Conservation (phyloP, 2,888 invertebrate species). For the Dryadula phaetusa region DNA sequence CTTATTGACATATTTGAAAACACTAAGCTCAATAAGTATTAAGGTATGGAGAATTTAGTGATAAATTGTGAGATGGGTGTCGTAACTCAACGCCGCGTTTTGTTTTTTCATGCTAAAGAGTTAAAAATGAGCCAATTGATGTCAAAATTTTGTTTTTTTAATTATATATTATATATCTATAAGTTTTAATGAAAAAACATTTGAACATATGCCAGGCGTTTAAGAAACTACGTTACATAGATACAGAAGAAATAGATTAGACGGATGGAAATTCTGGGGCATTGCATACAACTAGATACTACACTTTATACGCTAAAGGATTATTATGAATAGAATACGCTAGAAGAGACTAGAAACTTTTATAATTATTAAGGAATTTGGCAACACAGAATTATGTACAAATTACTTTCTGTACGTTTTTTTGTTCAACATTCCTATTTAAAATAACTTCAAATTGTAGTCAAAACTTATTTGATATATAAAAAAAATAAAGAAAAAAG, state of each 20-base stretch:
- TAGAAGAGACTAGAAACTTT: slow-evolving; percentile 48
- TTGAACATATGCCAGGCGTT: not conserved
- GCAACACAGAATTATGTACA: slow-evolving; percentile 52
- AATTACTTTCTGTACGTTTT: not conserved
- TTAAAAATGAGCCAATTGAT: no score
- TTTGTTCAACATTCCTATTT: not conserved
- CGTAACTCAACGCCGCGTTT: no score
- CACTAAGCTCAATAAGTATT: no score
- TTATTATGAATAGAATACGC: slow-evolving; percentile 47
- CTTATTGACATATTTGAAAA: no score
- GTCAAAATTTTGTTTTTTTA: no score
- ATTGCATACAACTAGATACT: slow-evolving; percentile 68
- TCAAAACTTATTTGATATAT: no score
- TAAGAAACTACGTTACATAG: slow-evolving; percentile 76
- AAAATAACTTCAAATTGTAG: not conserved
- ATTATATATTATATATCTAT: no score
- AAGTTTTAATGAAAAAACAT: slow-evolving; percentile 7
- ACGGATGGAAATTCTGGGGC: slow-evolving; percentile 86
- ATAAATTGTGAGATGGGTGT: no score
- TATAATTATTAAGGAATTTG: slow-evolving; percentile 47
- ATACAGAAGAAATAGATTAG: slow-evolving; percentile 80
- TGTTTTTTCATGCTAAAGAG: no score
- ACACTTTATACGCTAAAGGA: slow-evolving; percentile 53
- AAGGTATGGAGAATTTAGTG: no score
- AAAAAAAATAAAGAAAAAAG: no score